Evolutionary conservation across 2,113 vertebrate species (phyloP), one percentile per base, ranked within the genome.

Genomic region (Maccullochella peelii): DNA sequence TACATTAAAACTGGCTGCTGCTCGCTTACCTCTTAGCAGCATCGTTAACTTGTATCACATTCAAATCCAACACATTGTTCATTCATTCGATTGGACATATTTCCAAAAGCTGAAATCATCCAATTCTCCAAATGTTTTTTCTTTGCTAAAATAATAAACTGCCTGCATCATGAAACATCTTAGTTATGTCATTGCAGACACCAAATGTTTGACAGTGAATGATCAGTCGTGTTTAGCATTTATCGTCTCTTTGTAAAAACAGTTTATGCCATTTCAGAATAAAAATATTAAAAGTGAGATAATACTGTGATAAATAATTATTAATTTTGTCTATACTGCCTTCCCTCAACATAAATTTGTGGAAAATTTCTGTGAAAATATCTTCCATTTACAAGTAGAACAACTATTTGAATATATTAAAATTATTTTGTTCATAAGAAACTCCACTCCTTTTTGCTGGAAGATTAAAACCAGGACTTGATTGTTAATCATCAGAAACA

Each of bases 321-420:
- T 14, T n/a, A n/a, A 21, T 21, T 36, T 9, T n/a, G 58, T 74
- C 20, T 11, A 21, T 18, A 49, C 27, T 10, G 21, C 4, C 7
- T 30, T 33, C 40, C 18, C n/a, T 14, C 30, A 54, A 42, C 47
- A 55, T 10, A 55, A 33, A 52, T 27, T 44, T 3, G 18, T 12
- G 20, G 15, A 40, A 47, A 33, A 18, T 5, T 11, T 20, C 54
- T 25, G 50, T 68, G 38, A 63, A 80, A 58, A 77, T 42, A 4
- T 50, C 36, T 54, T 47, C 14, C 6, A 82, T 74, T 83, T 85
- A 80, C 57, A 83, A 71, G 58, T 80, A 47, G 65, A 85, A 80
- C 30, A 20, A 16, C 18, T 38, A 54, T 83, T 84, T 86, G 73
- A 84, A 88, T 81, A 86, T n/a, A 86, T 76, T 20, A 75, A 83